Base-by-base conservation (phyloP, 2,113 vertebrate species). In the Stictonetta naevosa region DNA sequence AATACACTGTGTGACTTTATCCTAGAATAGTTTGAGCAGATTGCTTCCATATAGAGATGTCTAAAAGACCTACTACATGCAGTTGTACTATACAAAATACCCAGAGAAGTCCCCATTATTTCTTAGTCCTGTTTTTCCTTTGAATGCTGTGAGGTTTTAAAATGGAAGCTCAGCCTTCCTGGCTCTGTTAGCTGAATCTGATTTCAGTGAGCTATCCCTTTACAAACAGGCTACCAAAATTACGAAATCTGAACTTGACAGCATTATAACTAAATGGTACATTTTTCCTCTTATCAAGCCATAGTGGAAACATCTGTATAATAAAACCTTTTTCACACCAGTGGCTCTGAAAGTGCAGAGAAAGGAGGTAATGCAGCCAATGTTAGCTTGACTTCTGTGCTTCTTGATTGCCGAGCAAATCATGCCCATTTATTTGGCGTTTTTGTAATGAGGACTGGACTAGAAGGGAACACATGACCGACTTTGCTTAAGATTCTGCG, bases 391-490 rank as follows among this genome's bases (percentile, higher is more conserved):
- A 81, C 50, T 86, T 89, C 15, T 86, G 83, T 87, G 77, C 67
- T 87, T 85, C 77, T 52, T 93, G 94, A 96, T 60, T 95, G 93
- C 58, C 0, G 3, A 95, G 83, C 42, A 97, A 95, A 97, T 96
- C 74, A 87, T 67, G 46, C 20, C 80, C 69, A 94, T 79, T 97
- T 94, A 96, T 93, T 96, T 91, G 60, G 63, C 85, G 90, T 93
- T 95, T 92, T 93, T 94, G 83, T 94, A 96, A 97, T 81, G 74
- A 90, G 90, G 79, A 66, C 68, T 67, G 79, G 77, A 78, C 86
- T 87, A 60, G 85, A 93, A 95, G 34, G 74, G 40, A 92, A 96
- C 86, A 93, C 90, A 91, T 59, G 83, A 95, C 52, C 93, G 92
- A 84, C 55, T 95, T 94, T 96, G 83, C 83, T 94, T 92, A 91